Evolutionary conservation across 2,888 invertebrate genomes (phyloP), one percentile per base, ranked within the genome.

Genomic region (Pachliopta kotzebuea): DNA sequence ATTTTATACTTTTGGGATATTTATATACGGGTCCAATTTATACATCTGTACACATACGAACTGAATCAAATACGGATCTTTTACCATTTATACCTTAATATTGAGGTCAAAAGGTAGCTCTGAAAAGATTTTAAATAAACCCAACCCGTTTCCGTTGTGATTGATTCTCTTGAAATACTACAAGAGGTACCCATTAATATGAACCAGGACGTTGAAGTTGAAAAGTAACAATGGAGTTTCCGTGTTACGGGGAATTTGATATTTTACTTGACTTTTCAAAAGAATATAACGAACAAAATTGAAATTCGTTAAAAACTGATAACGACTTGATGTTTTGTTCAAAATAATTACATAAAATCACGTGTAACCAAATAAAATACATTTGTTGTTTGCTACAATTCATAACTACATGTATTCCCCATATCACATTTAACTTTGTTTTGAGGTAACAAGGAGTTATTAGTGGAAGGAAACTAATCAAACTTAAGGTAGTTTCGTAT

Each of bases 191-290:
- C 18, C 56, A 37, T 14, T 42, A 56, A 42, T 42, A 21, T 17
- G 42, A 42, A 21, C 42, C 56, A 21, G 56, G 42, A 56, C 23
- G 23, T 20, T 56, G 42, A 56, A 56, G 11, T 56, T 56, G 42
- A 20, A 42, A 23, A 56, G 56, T 56, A 56, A 56, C 56, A 56
- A 56, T 37, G 56, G 56, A 42, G 21, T 42, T 56, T 56, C 56
- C 23, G 42, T 56, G 56, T 56, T 42, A 56, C 21, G 42, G 42
- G 0, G 21, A 56, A 23, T 56, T 42, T 56, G 20, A 56, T 56
- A 42, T 42, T 56, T 29, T 56, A 20, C 26, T 18, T 29, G 20
- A 9, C 55, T 31, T 56, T 56, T 31, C 20, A 29, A 56, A 31
- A 21, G 18, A 6, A 45, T 45, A n/a, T n/a, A 18, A n/a, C 11